These are phyloP conservation scores for Apistogramma diplotaenia DNA, from an alignment of 2,113 vertebrate species.

Conservation along the genomic window DNA sequence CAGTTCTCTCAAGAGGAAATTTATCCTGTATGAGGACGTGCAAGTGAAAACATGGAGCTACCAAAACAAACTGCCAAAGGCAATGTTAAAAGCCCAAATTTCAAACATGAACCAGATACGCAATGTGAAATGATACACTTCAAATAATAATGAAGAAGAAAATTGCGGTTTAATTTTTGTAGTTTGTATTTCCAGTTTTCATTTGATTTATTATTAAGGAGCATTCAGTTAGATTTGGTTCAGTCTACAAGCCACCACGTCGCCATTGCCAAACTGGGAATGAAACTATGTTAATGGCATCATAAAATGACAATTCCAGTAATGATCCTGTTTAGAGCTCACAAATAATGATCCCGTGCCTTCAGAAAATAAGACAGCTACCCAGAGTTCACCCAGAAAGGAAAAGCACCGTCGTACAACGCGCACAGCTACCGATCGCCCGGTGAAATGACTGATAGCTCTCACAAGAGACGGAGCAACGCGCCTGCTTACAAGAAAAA, in stretches of 20 bases:
- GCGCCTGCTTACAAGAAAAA: not conserved
- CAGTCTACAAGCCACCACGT: not conserved
- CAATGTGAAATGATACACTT: not conserved
- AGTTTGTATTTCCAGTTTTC: not conserved
- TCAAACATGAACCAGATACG: constrained; percentile 2
- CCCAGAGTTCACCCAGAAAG: not conserved
- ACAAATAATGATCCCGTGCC: constrained; percentile 27
- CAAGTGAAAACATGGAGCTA: not conserved
- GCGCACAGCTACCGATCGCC: not conserved
- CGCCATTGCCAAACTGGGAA: not conserved
- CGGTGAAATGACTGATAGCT: constrained; percentile 8
- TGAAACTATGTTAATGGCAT: constrained; percentile 11
- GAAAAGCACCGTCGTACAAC: not conserved
- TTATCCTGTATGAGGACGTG: not conserved
- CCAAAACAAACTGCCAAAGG: not conserved
- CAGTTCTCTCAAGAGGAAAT: constrained; percentile 8
- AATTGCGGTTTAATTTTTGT: not conserved
- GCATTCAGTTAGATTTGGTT: not conserved
- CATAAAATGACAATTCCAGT: constrained; percentile 14
- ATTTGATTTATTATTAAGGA: not conserved
- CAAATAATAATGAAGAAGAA: not conserved
- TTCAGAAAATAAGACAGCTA: constrained; percentile 15
- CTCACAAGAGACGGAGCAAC: not conserved
- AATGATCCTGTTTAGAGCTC: constrained; percentile 27
- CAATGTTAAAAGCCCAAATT: not conserved